Evolutionary conservation across 2,888 invertebrate genomes (phyloP).

Genomic region (Mycalesis mineus): DNA sequence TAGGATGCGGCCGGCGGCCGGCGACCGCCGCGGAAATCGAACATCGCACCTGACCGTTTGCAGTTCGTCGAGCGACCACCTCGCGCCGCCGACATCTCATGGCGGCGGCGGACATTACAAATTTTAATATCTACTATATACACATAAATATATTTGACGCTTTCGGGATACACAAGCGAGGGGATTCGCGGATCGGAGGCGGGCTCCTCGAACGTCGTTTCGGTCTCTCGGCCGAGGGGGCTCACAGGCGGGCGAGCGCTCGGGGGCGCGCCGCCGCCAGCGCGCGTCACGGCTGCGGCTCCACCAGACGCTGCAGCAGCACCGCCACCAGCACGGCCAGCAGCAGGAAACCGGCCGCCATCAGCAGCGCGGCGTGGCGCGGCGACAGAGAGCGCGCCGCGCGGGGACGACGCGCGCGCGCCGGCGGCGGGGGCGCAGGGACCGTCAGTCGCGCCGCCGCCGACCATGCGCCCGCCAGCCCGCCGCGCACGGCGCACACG

Average conservation of each 20-base stretch:
- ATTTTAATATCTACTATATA: constrained; percentile 29
- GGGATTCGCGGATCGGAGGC: constrained; percentile 16
- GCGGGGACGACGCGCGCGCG: constrained; percentile 81
- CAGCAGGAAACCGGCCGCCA: constrained; percentile 79
- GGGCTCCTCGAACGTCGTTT: constrained; percentile 16
- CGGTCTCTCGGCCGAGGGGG: constrained; percentile 10
- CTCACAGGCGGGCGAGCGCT: constrained; percentile 57
- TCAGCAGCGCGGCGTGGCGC: constrained; percentile 80
- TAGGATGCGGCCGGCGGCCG: constrained; percentile 16
- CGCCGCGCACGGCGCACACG: constrained; percentile 85
- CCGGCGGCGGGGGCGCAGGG: constrained; percentile 67
- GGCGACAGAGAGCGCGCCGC: constrained; percentile 76
- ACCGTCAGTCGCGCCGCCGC: constrained; percentile 77
- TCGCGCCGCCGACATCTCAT: constrained; percentile 24
- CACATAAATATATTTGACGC: constrained; percentile 27
- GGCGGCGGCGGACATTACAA: constrained; percentile 21
- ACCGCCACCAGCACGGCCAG: constrained; percentile 81
- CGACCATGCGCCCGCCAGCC: constrained; percentile 85
- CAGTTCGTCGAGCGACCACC: constrained; percentile 20
- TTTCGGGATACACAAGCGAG: constrained; percentile 16
- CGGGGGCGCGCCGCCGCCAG: constrained; percentile 58
- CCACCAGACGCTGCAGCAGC: constrained; percentile 77
- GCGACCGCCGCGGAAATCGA: no score
- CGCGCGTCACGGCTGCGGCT: constrained; percentile 69
- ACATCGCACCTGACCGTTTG: constrained; percentile 16